phyloP scores from a whole-genome alignment of 2,888 invertebrate species.

The Neocrepidodera transversa region DNA sequence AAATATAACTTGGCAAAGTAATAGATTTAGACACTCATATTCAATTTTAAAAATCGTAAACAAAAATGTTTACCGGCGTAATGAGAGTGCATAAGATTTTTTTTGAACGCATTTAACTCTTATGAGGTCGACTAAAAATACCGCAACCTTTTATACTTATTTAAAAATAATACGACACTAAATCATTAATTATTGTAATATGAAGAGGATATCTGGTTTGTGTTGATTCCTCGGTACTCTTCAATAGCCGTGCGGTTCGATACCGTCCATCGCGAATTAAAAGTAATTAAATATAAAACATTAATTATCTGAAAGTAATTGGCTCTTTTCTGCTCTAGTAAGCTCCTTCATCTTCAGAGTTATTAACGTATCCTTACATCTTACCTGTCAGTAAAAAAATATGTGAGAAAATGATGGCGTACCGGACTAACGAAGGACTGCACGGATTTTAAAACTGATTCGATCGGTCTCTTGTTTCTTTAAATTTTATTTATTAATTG shows the following conservation, averaged over 20 bases:
- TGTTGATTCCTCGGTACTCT: constrained; percentile 22
- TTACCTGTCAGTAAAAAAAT: constrained; percentile 22
- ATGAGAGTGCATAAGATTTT: not conserved
- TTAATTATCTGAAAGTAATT: constrained; percentile 29
- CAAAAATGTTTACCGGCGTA: not conserved
- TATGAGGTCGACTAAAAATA: constrained; percentile 22
- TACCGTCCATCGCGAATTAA: constrained; percentile 26
- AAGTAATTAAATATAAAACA: constrained; percentile 27
- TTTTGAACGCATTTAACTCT: not conserved
- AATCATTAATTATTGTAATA: constrained; percentile 23
- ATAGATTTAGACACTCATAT: too few relatives aligned
- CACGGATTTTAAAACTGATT: constrained; percentile 4
- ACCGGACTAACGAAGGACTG: constrained; percentile 6
- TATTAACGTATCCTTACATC: constrained; percentile 27
- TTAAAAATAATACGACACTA: constrained; percentile 27
- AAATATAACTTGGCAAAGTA: too few relatives aligned
- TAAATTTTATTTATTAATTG: constrained; percentile 1
- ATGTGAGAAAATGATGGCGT: constrained; percentile 24
- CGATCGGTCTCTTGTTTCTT: not conserved
- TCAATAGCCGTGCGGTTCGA: constrained; percentile 23
- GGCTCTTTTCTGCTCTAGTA: constrained; percentile 27
- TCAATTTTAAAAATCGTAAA: too few relatives aligned
- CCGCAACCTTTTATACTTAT: constrained; percentile 13
- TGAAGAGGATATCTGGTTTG: constrained; percentile 28
- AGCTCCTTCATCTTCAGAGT: constrained; percentile 20